Base-by-base conservation (phyloP, 37 sponge, comb jelly and placozoan genomes). In the Ianthella basta region DNA sequence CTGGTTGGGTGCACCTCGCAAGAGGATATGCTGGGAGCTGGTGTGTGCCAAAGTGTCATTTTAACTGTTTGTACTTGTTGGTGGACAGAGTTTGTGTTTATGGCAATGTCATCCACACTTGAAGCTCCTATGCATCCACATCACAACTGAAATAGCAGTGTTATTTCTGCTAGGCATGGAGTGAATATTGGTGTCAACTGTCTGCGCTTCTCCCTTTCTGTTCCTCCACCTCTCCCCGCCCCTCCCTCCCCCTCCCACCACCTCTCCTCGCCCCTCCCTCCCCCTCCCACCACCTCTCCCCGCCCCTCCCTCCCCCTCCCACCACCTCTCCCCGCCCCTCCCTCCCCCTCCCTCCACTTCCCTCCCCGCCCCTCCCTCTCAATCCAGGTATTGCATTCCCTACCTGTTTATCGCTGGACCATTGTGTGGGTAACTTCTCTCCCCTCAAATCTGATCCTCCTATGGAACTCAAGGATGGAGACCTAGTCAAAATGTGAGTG, bases 351-450 rank as follows among this genome's bases (percentile, higher is more conserved):
- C 24, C 21, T n/a, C n/a, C n/a, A n/a, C n/a, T n/a, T n/a, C n/a
- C n/a, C n/a, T 44, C 8, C 3, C 50, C 50, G 5, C 57, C 39
- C 40, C 5, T 67, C 14, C 16, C 24, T 41, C 61, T 21, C 59
- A 1, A 8, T 53, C 4, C 73, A 94, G 98, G 99, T 14, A 95
- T 99, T 79, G 97, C 97, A 6, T 99, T 99, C 57, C 99, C 99
- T 0, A 99, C 99, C 0, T 97, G 97, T 72, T 40, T 99, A 24
- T 99, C 97, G 36, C 55, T 99, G 80, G 93, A 99, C 84, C 87
- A 99, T 73, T 97, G 96, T 84, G 86, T 93, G 12, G 94, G 96
- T 65, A 88, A 92, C 80, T 97, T 92, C 87, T 93, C 91, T 29
- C 97, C 97, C 0, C 91, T 99, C 59, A 75, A 81, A 13, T 90